Base-by-base conservation (phyloP, 1,140 invertebrate genomes). In the Drosophila santomea region DNA sequence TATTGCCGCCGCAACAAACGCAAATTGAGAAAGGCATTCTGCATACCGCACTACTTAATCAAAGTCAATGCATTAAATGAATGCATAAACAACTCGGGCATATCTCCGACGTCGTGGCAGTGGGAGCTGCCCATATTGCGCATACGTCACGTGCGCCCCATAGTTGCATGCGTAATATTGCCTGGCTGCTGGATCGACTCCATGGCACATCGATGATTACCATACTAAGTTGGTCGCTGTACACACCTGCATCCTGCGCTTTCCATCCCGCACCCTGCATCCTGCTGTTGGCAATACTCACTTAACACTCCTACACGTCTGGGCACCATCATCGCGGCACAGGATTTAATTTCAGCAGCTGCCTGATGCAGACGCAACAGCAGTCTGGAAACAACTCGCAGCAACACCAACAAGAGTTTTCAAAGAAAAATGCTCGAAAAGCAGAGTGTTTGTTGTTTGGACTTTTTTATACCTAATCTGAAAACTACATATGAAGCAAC, bases 181-280 rank as follows among this genome's bases (percentile, higher is more conserved):
- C 25, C 28, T 60, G 48, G 25, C 25, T 36, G 39, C 20, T 38
- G 66, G 45, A 39, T 60, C 23, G 15, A 36, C 15, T 64, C 28
- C 43, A 12, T 64, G 78, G 66, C 78, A 81, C 59, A 74, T 78
- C 71, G 71, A 83, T 88, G 79, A 82, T 88, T 81, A 62, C 55
- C 61, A 45, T 50, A 63, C 62, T 73, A 64, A 58, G 51, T 58
- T 69, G 36, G 39, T 12, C 67, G 14, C 48, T 20, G 25, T 39
- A n/a, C 48, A 74, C 48, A 20, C 66, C 41, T 51, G 35, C n/a
- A 64, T 32, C 39, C 51, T 20, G 28, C 55, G 32, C 8, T 32
- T 32, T 32, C 32, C 45, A 25, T 7, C 12, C 41, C 3, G 12
- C 35, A 35, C 28, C 41, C 69, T 50, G 14, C 50, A 15, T 17